Evolutionary conservation across 2,113 vertebrate genomes (phyloP).

Genomic region (Crypturellus undulatus): DNA sequence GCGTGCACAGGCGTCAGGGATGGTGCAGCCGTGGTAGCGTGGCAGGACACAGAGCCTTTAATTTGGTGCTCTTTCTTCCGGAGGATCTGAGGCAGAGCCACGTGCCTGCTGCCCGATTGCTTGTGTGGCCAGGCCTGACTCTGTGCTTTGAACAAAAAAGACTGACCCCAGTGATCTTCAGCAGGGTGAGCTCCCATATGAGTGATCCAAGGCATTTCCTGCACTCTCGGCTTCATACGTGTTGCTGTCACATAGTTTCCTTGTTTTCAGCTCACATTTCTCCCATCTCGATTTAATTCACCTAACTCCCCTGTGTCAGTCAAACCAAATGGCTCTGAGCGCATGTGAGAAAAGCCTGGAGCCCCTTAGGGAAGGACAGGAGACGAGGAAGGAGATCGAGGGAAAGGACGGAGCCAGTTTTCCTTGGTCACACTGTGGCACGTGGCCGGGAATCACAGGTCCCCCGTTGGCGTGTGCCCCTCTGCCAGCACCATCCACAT

Average conservation of each 20-base stretch:
- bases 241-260: background rate
- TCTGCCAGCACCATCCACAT: slow-evolving; percentile 5
- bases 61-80: background rate
- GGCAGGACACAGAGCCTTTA: background rate
- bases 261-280: background rate
- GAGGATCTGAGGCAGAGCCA: background rate
- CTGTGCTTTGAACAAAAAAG: background rate
- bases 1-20: background rate
- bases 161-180: background rate
- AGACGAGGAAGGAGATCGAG: background rate
- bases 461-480: background rate
- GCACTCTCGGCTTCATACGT: accelerated
- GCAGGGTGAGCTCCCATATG: background rate
- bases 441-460: slow-evolving; percentile 43
- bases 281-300: background rate
- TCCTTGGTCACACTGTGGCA: slow-evolving; percentile 34
- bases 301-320: background rate
- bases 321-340: background rate
- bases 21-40: accelerated
- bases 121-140: background rate
- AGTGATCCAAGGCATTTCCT: background rate
- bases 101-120: too few relatives aligned
- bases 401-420: background rate
- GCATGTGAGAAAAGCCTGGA: background rate
- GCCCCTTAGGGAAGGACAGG: background rate